Conservation (phyloP, 2,797 vertebrate species). For the Acanthis flammea region DNA sequence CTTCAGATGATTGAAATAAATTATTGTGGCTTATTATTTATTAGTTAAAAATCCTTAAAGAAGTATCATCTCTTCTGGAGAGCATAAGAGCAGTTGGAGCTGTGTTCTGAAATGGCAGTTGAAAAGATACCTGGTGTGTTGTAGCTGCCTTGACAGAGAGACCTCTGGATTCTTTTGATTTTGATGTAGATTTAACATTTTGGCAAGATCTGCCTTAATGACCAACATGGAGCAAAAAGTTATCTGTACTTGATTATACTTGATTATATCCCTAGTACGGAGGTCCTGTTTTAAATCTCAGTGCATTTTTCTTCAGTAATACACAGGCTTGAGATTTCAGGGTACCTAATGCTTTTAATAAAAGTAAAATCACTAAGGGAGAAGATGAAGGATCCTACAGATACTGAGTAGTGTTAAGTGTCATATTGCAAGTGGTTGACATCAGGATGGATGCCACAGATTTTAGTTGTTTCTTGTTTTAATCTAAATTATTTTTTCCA, state of each 20-base stretch:
- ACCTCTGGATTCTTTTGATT: background rate
- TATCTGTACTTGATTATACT: background rate
- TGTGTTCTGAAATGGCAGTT: background rate
- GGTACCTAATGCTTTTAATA: background rate
- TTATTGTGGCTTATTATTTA: background rate
- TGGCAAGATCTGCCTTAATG: background rate
- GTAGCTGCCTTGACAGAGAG: background rate
- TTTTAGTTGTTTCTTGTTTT: background rate
- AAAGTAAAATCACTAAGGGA: background rate
- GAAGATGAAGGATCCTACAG: background rate
- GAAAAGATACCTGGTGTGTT: background rate
- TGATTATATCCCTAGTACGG: background rate
- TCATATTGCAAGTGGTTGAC: background rate
- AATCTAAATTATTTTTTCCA: background rate
- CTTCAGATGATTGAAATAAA: background rate
- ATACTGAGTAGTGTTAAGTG: background rate
- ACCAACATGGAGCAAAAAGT: background rate
- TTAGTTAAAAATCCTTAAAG: background rate
- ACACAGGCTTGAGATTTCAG: background rate
- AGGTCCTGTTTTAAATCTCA: background rate
- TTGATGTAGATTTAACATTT: background rate
- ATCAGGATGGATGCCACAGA: background rate
- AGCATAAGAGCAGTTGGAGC: background rate
- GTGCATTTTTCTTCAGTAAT: background rate
- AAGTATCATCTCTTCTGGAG: background rate